Evolutionary conservation across 1,140 invertebrate genomes (phyloP).

Genomic region (Drosophila bocki): DNA sequence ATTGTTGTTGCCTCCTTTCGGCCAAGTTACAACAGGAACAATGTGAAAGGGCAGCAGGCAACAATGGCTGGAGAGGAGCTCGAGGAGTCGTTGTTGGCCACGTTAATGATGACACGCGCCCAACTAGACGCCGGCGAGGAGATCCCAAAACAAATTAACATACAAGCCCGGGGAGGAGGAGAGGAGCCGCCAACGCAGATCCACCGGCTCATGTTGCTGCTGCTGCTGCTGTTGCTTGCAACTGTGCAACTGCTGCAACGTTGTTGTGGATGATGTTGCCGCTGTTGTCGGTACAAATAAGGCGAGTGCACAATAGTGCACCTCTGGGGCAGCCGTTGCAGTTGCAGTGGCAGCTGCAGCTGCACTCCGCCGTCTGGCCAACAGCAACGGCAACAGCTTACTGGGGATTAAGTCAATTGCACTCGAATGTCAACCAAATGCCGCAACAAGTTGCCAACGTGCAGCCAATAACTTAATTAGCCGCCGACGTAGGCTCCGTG

Average conservation of each 20-base stretch:
- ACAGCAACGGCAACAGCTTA: constrained; percentile 51
- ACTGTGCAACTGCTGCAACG: constrained; percentile 28
- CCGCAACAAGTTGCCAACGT: constrained; percentile 79
- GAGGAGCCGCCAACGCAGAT: constrained; percentile 53
- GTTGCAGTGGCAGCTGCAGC: constrained; percentile 23
- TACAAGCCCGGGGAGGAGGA: constrained; percentile 56
- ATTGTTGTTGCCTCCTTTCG: constrained; percentile 54
- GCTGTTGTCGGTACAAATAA: constrained; percentile 78
- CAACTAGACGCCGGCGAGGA: constrained; percentile 65
- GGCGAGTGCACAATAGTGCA: constrained; percentile 72
- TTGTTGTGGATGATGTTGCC: constrained; percentile 48
- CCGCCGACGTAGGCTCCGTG: constrained; percentile 50
- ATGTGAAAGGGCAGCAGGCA: constrained; percentile 67
- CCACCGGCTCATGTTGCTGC: constrained; percentile 40
- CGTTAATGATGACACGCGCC: constrained; percentile 81
- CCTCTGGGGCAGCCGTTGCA: constrained; percentile 37
- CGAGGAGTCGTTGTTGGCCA: constrained; percentile 48
- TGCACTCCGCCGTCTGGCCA: constrained; percentile 31
- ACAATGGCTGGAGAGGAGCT: constrained; percentile 26
- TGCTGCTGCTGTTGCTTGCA: constrained; percentile 1
- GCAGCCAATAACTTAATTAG: constrained; percentile 82
- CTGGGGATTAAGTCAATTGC: constrained; percentile 79
- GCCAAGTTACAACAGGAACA: constrained; percentile 58
- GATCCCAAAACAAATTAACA: constrained; percentile 81
- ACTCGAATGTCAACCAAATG: constrained; percentile 79